A percentile compares a stretch with the other conserved stretches of the same genome.
Evolutionary conservation across 2,888 invertebrate species (phyloP).

Genomic region (Dromius quadrimaculatus): DNA sequence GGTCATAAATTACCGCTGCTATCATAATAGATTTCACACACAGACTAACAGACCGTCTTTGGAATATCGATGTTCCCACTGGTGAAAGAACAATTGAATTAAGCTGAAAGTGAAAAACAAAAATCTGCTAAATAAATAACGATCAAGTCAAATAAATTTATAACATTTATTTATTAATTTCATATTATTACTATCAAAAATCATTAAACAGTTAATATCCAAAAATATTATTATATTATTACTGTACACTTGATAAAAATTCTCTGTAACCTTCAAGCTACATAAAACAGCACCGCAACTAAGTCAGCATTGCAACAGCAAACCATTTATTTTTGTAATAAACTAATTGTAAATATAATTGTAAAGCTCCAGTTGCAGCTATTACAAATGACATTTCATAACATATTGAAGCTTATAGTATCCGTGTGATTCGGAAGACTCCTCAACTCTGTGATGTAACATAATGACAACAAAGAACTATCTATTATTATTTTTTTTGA

Average conservation of each 20-base stretch:
- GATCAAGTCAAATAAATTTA: conserved; percentile 8
- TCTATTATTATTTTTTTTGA: conserved; percentile 36
- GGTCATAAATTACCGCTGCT: too few species aligned
- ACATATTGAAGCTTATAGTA: conserved; percentile 35
- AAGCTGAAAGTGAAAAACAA: too few species aligned
- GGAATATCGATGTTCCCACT: too few species aligned
- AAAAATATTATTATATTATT: conserved; percentile 52
- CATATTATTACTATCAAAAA: conserved; percentile 51
- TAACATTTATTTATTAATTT: conserved; percentile 50
- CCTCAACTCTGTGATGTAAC: conserved; percentile 48
- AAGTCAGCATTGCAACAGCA: conserved; percentile 51
- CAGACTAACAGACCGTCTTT: too few species aligned
- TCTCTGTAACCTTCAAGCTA: conserved; percentile 48
- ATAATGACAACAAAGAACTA: conserved; percentile 27
- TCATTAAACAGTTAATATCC: conserved; percentile 53
- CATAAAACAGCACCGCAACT: conserved; percentile 50
- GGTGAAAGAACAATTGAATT: too few species aligned
- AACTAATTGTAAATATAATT: conserved; percentile 21
- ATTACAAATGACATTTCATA: conserved; percentile 25
- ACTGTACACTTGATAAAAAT: conserved; percentile 48
- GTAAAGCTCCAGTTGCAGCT: conserved; percentile 26
- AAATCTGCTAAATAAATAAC: conserved; percentile 26
- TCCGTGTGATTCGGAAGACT: conserved; percentile 44
- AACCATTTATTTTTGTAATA: conserved; percentile 12
- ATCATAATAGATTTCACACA: too few species aligned